phyloP scores from a whole-genome alignment of 2,113 vertebrate species.

The Aldabrachelys gigantea region DNA sequence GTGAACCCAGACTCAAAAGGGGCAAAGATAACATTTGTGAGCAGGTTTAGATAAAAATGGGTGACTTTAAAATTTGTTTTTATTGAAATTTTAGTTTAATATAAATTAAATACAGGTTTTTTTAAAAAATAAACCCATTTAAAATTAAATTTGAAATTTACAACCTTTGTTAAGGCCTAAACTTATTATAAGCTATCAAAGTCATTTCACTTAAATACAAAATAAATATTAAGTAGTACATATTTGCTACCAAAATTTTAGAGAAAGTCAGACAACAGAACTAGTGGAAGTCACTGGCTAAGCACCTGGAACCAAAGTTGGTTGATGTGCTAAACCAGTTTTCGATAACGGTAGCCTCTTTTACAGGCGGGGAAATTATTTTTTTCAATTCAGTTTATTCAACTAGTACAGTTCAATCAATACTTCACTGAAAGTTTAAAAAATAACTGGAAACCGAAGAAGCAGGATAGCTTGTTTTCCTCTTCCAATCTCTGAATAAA shows the following conservation, averaged over 20 bases:
- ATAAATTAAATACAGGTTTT: not conserved
- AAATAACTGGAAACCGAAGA: not conserved
- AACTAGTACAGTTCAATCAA: not conserved
- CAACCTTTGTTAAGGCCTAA: not conserved
- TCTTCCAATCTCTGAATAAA: not conserved
- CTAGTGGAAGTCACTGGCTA: not conserved
- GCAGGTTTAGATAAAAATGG: slow-evolving; percentile 22
- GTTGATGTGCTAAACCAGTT: not conserved
- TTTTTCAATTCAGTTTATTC: not conserved
- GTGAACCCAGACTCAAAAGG: slow-evolving; percentile 24
- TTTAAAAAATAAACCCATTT: not conserved
- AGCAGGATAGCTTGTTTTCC: not conserved
- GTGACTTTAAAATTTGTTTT: not conserved
- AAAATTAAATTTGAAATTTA: not conserved
- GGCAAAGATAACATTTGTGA: slow-evolving; percentile 45
- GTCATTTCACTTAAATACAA: not conserved
- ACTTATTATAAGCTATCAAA: not conserved
- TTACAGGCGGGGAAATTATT: not conserved
- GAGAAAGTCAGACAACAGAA: not conserved
- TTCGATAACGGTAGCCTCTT: not conserved
- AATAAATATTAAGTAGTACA: not conserved
- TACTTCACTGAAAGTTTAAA: not conserved
- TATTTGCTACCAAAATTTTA: not conserved
- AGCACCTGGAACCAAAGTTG: not conserved
- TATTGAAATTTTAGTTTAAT: not conserved